Conservation (phyloP, 2,888 invertebrate species). For the Tricholauxania praeusta region DNA sequence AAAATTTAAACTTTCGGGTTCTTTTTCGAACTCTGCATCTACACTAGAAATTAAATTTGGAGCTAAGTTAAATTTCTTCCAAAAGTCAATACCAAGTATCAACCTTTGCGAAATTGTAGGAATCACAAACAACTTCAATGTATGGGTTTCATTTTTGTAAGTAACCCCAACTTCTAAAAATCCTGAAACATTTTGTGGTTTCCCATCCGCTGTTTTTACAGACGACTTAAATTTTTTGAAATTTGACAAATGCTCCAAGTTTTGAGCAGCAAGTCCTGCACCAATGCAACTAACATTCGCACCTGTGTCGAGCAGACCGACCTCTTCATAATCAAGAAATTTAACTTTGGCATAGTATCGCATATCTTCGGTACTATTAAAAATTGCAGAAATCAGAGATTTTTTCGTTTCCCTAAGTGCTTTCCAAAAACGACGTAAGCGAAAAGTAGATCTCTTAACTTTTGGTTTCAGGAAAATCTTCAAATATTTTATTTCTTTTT, state of each 20-base stretch:
- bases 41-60: too few relatives aligned
- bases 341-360: slow-evolving; percentile 10
- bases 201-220: slow-evolving; percentile 5
- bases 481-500: neutral
- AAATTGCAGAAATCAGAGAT: slow-evolving; percentile 25
- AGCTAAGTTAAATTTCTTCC: too few relatives aligned
- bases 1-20: too few relatives aligned
- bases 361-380: neutral
- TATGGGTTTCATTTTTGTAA: too few relatives aligned
- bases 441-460: slow-evolving; percentile 2
- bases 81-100: too few relatives aligned
- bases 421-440: slow-evolving; percentile 10
- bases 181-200: slow-evolving; percentile 4
- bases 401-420: slow-evolving; percentile 13
- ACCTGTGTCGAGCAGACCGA: neutral
- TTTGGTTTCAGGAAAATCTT: neutral
- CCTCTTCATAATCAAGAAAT: neutral
- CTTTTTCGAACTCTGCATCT: too few relatives aligned
- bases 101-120: too few relatives aligned
- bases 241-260: neutral
- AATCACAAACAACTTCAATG: too few relatives aligned
- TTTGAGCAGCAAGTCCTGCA: neutral
- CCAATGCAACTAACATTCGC: too few relatives aligned
- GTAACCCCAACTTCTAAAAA: neutral
- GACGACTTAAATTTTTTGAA: neutral